Conservation (phyloP, 2,113 vertebrate genomes). For the Ursus arctos region DNA sequence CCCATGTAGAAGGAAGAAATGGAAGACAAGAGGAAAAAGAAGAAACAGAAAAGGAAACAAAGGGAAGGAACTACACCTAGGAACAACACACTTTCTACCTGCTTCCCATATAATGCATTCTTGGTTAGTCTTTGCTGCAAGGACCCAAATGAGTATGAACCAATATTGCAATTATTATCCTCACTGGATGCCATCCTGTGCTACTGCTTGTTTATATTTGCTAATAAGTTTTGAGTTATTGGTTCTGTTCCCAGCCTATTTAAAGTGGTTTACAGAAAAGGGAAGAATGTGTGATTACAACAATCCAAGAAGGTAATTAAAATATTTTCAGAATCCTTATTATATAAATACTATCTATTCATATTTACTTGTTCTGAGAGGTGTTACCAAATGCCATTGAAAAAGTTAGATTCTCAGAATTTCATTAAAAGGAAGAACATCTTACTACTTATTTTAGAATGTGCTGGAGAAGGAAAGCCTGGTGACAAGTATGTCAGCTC, state of each 20-base stretch:
- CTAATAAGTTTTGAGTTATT: neutral
- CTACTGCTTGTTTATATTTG: neutral
- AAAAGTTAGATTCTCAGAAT: neutral
- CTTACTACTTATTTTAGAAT: neutral
- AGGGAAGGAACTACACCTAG: neutral
- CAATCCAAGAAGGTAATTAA: constrained; percentile 23
- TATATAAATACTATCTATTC: constrained; percentile 44
- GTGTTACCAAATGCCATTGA: neutral
- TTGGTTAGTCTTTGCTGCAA: neutral
- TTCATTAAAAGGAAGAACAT: constrained; percentile 13
- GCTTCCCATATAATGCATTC: neutral
- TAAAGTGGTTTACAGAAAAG: constrained; percentile 37
- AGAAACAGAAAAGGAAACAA: neutral
- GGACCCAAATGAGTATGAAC: neutral
- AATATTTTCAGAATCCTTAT: constrained; percentile 45
- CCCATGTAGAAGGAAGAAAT: neutral
- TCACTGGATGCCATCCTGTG: neutral
- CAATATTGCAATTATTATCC: neutral
- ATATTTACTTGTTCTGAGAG: constrained; percentile 42
- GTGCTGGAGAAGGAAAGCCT: neutral
- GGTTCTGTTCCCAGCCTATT: constrained; percentile 33
- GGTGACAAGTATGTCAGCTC: neutral
- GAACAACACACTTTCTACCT: neutral
- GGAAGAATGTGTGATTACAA: neutral
- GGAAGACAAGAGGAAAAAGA: neutral